Percentiles rank a stretch among this genome's conserved stretches.
These are phyloP conservation scores for Micromesistius poutassou DNA, from an alignment of 2,797 vertebrate species.

Conservation along the genomic window DNA sequence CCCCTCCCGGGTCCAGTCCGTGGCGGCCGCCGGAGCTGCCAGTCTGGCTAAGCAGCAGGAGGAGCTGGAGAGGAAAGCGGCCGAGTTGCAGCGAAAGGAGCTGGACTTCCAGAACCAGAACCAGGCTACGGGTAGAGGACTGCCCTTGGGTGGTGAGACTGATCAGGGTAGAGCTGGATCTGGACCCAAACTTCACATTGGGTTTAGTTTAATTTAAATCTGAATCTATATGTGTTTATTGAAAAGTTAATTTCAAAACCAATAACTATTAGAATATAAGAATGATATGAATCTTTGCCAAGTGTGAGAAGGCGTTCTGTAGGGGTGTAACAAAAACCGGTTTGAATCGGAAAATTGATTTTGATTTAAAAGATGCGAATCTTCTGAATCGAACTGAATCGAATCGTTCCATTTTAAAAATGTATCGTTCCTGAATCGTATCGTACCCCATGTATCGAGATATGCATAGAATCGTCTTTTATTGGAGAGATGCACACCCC, in stretches of 20 bases:
- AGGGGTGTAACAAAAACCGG: too few relatives aligned
- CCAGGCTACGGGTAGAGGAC: conserved; percentile 23
- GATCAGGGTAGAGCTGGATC: background rate
- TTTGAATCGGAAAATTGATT: too few relatives aligned
- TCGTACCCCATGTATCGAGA: too few relatives aligned
- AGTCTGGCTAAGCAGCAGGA: conserved; percentile 90
- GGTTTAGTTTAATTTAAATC: background rate
- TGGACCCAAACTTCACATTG: background rate
- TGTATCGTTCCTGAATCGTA: too few relatives aligned
- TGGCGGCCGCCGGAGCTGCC: conserved; percentile 81
- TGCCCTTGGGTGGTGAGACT: conserved; percentile 32
- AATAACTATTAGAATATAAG: background rate
- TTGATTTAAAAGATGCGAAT: too few relatives aligned
- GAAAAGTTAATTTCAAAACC: background rate
- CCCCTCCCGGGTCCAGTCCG: conserved; percentile 68
- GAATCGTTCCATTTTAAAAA: too few relatives aligned
- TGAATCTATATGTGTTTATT: background rate
- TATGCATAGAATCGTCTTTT: too few relatives aligned
- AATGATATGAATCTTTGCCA: too few relatives aligned
- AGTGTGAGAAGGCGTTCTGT: too few relatives aligned
- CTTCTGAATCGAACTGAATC: too few relatives aligned
- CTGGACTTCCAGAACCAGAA: conserved; percentile 85
- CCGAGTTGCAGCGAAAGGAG: conserved; percentile 90
- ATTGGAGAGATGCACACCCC: too few relatives aligned
- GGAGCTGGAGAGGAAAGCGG: conserved; percentile 91